A percentile compares a stretch with the other conserved stretches of the same genome.
Conservation (phyloP, 92 coral and sea anemone species). For the Heliopora coerulea region DNA sequence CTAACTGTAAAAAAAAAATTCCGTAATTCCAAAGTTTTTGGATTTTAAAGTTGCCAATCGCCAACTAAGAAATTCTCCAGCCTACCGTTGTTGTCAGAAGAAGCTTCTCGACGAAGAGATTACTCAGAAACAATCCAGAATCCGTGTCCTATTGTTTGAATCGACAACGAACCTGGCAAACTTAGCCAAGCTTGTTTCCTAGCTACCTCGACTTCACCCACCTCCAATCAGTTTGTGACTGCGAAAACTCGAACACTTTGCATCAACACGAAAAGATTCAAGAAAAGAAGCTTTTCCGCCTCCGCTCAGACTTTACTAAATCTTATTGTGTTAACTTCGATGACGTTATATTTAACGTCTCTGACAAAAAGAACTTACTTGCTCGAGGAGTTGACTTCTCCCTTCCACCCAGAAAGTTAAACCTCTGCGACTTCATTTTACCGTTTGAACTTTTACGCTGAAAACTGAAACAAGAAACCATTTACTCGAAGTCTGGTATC, state of each 20-base stretch:
- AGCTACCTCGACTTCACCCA: not conserved
- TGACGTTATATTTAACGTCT: not conserved
- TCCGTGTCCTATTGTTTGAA: not conserved
- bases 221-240: not conserved
- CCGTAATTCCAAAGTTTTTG: constrained; percentile 7
- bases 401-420: not conserved
- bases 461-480: not conserved
- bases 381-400: not conserved
- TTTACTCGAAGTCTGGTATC: not conserved
- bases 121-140: not conserved
- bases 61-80: not conserved
- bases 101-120: not conserved
- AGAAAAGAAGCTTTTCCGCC: not conserved
- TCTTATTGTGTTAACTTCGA: not conserved
- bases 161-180: not conserved
- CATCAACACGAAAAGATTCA: not conserved
- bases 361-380: not conserved
- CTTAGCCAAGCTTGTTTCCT: not conserved
- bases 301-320: not conserved
- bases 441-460: not conserved
- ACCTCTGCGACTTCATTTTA: not conserved
- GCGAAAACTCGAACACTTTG: not conserved
- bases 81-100: not conserved
- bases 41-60: constrained; percentile 1
- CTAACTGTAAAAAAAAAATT: not conserved